These are phyloP conservation scores for Hafferia zeledoni DNA, from an alignment of 2,797 vertebrate genomes.

Conservation along the genomic window DNA sequence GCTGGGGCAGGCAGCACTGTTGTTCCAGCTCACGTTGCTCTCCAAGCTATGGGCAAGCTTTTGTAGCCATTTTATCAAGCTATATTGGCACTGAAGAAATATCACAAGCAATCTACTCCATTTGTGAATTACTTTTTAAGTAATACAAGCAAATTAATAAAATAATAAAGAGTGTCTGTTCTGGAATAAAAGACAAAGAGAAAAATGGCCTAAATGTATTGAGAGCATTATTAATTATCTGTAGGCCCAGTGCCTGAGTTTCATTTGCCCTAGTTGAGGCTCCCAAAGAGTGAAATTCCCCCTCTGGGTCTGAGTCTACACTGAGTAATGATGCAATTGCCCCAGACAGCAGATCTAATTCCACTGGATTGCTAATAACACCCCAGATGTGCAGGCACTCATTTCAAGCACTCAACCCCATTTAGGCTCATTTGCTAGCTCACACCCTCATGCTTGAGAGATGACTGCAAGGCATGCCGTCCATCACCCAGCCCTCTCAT, in stretches of 20 bases:
- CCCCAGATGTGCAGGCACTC: not conserved
- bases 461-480: not conserved
- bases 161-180: not conserved
- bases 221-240: not conserved
- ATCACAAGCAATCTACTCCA: not conserved
- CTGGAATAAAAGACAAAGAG: not conserved
- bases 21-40: fast-evolving
- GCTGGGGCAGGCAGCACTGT: not conserved
- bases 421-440: not conserved
- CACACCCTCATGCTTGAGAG: not conserved
- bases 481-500: not conserved
- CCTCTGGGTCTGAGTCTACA: not conserved
- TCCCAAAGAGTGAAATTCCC: not conserved
- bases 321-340: not conserved
- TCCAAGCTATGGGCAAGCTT: not conserved
- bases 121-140: not conserved
- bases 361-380: not conserved
- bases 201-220: not conserved
- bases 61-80: not conserved
- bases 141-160: not conserved
- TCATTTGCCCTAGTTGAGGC: not conserved
- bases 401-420: not conserved
- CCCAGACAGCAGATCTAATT: not conserved
- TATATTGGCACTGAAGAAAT: not conserved
- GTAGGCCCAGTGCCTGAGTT: not conserved